Percentiles rank a stretch among this genome's conserved stretches.
Evolutionary conservation across 1,140 invertebrate species (phyloP).

Genomic region (Melipona quadrifasciata): DNA sequence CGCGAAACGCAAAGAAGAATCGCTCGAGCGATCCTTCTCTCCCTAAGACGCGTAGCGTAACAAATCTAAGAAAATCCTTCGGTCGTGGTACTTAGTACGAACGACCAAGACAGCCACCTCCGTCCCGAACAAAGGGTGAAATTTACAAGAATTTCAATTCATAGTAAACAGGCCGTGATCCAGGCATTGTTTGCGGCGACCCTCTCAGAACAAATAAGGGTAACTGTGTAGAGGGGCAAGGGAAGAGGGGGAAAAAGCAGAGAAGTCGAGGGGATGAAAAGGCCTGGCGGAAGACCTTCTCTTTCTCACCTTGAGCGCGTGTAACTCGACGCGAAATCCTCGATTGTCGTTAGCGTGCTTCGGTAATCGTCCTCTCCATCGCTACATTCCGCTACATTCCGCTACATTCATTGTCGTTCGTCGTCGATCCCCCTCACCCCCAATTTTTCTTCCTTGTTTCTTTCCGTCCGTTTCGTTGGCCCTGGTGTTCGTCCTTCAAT

Average conservation of each 20-base stretch:
- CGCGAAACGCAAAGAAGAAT: neutral
- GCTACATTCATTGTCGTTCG: slow-evolving; percentile 13
- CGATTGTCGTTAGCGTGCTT: slow-evolving; percentile 33
- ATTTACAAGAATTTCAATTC: slow-evolving; percentile 52
- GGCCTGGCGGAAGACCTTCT: neutral
- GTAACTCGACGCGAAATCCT: slow-evolving; percentile 28
- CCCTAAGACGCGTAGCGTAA: neutral
- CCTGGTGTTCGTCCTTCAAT: neutral
- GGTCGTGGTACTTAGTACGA: neutral
- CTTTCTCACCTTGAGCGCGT: slow-evolving; percentile 25
- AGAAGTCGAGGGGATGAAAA: slow-evolving; percentile 8
- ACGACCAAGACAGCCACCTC: neutral
- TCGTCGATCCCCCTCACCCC: neutral
- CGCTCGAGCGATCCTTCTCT: neutral
- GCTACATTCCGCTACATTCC: slow-evolving; percentile 19
- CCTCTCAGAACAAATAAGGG: slow-evolving; percentile 43
- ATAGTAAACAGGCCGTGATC: slow-evolving; percentile 41
- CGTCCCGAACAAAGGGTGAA: slow-evolving; percentile 26
- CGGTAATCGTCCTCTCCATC: slow-evolving; percentile 22
- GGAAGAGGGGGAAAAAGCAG: neutral
- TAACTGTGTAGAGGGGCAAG: neutral
- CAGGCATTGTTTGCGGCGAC: slow-evolving; percentile 30
- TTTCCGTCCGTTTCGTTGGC: neutral
- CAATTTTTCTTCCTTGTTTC: neutral
- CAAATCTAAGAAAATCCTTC: slow-evolving; percentile 2